Base-by-base conservation (phyloP, 2,797 vertebrate genomes). In the Falco berigora region DNA sequence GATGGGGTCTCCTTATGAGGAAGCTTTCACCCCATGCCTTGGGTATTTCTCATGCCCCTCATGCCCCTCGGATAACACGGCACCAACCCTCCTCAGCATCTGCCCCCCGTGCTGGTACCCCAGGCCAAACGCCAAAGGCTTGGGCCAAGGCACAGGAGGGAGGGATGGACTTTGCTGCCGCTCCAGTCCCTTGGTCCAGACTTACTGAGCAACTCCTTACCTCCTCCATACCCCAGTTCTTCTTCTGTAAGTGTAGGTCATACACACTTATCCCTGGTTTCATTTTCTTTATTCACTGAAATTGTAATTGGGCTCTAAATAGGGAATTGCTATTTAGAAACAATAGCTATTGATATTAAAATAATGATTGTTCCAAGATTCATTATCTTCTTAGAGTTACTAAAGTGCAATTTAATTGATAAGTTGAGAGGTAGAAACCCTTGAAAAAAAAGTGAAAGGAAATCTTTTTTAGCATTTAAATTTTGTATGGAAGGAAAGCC, bases 161-260 rank as follows among this genome's bases (percentile, higher is more conserved):
- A 32, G 1, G 20, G 62, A 14, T 0, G 12, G 16, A 30, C n/a
- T 47, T 59, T 15, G 32, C 27, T 58, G n/a, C 34, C 3, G 4
- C 38, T 64, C 32, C 52, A 2, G 16, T 17, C 61, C 56, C 13
- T 18, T 4, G 2, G 17, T 16, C 66, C 66, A 20, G 40, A 5
- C 6, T 16, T 9, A 12, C 7, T 0, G 30, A 69, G 58, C 17
- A 14, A 7, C 7, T 17, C 1, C 1, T 27, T 17, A 16, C 59
- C 36, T 62, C 23, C 30, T 6, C 22, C 9, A 1, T 11, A 36
- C 22, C 47, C 21, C 14, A 2, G 53, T 21, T 42, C 46, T 56
- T 13, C 36, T 64, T 19, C 55, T 9, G 30, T 6, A 11, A 9
- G 22, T 0, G 14, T 3, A 14, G 24, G 58, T 24, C 15, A 0